phyloP scores from a whole-genome alignment of 2,113 vertebrate genomes.

The Leptodactylus fuscus region DNA sequence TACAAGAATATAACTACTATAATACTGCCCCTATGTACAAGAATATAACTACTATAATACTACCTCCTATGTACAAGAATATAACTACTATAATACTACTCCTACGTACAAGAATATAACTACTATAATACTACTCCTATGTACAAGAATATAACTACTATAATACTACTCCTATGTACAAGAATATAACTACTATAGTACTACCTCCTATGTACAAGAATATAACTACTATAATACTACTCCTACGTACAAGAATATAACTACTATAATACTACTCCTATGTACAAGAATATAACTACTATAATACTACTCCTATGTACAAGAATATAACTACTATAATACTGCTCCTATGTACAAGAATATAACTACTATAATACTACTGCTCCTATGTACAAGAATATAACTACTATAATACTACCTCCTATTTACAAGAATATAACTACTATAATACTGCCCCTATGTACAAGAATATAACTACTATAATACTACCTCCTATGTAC shows the following conservation, averaged over 20 bases:
- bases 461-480: slow-evolving; percentile 5
- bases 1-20: slow-evolving; percentile 3
- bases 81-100: background rate
- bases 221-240: slow-evolving; percentile 24
- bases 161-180: too few species aligned
- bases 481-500: background rate
- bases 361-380: slow-evolving; percentile 18
- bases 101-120: too few species aligned
- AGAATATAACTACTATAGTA: too few species aligned
- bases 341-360: background rate
- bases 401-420: slow-evolving; percentile 3
- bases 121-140: background rate
- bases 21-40: slow-evolving; percentile 10
- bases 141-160: background rate
- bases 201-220: slow-evolving; percentile 6
- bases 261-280: slow-evolving; percentile 9
- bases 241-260: slow-evolving; percentile 10
- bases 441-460: slow-evolving; percentile 13
- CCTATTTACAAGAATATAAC: slow-evolving; percentile 2
- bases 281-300: background rate
- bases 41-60: slow-evolving; percentile 29
- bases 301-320: slow-evolving; percentile 3
- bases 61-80: background rate
- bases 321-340: slow-evolving; percentile 1
- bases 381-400: background rate